Base-by-base conservation (phyloP, 2,888 invertebrate species). In the Hydropsyche betteni region DNA sequence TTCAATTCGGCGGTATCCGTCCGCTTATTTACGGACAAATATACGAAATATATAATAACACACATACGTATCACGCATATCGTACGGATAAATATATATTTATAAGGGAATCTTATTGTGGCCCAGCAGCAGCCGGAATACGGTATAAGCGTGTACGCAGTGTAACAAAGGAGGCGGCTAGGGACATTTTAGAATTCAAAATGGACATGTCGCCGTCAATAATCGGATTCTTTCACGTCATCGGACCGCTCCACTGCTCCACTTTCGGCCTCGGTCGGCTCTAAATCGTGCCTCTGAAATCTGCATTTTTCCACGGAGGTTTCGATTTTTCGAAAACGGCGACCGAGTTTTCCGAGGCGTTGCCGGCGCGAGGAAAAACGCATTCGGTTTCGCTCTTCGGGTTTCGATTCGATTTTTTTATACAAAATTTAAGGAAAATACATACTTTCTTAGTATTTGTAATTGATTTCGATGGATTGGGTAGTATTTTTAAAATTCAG, bases 161-260 rank as follows among this genome's bases (percentile, higher is more conserved):
- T 2, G 4, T 16, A 12, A 70, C 72, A 72, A 72, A 72, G 34
- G 10, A 16, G 33, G 14, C 70, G 33, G 16, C 52, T 10, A 64
- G 36, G 64, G 36, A 64, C 64, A 72, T 36, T 72, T 72, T 55
- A 16, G 55, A 72, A 38, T 72, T 55, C 72, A 72, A 72, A 44
- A 72, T 16, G 58, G 33, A 33, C 70, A 33, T 38, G 52, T 53
- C 51, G 14, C 52, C 14, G 72, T 61, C 72, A 58, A 72, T 72
- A 72, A 72, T 72, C 72, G 72, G 72, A 72, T 72, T 72, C 72
- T 58, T 72, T 58, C 72, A 72, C 72, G 72, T 55, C 72, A 58
- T 55, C 64, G 64, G 34, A 64, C 64, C 34, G 64, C 36, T 69
- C 69, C 51, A 51, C 44, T 69, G 72, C 61, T 72, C 72, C 72